phyloP scores from a whole-genome alignment of 2,797 vertebrate genomes.

The Psittacula echo region DNA sequence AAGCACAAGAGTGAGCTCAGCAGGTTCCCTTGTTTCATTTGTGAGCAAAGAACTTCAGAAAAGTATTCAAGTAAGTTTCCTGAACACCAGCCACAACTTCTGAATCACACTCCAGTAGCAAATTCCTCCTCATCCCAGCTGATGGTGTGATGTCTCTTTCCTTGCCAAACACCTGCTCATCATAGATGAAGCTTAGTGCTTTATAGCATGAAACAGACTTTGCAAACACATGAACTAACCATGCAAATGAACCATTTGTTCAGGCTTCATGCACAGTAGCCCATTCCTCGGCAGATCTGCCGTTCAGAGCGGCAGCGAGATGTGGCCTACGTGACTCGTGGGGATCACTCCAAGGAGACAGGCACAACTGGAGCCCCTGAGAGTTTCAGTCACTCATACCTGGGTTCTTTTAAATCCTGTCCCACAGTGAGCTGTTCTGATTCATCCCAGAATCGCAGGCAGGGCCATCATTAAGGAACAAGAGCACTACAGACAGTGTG shows the following conservation, averaged over 20 bases:
- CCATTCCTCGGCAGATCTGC: fast-evolving
- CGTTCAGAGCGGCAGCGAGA: fast-evolving
- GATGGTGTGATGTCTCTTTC: neutral
- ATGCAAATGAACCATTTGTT: slow-evolving; percentile 20
- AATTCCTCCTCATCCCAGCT: slow-evolving; percentile 28
- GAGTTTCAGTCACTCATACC: neutral
- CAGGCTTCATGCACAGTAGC: neutral
- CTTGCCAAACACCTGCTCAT: slow-evolving; percentile 59
- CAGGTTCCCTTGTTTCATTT: neutral
- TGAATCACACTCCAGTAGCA: neutral
- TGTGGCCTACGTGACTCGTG: fast-evolving
- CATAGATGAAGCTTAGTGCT: neutral
- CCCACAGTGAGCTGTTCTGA: neutral
- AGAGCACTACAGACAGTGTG: neutral
- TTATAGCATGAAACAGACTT: neutral
- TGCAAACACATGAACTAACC: neutral
- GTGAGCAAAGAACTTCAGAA: neutral
- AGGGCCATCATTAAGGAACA: neutral
- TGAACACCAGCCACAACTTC: slow-evolving; percentile 19
- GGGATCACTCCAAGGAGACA: neutral
- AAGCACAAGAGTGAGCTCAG: neutral
- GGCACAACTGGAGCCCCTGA: neutral
- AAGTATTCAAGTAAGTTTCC: slow-evolving; percentile 33
- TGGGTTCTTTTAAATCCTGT: neutral
- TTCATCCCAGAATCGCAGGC: neutral